Percentiles rank a stretch among this genome's conserved stretches.
Conservation (phyloP, 2,797 vertebrate species). For the Brachymystax lenok region DNA sequence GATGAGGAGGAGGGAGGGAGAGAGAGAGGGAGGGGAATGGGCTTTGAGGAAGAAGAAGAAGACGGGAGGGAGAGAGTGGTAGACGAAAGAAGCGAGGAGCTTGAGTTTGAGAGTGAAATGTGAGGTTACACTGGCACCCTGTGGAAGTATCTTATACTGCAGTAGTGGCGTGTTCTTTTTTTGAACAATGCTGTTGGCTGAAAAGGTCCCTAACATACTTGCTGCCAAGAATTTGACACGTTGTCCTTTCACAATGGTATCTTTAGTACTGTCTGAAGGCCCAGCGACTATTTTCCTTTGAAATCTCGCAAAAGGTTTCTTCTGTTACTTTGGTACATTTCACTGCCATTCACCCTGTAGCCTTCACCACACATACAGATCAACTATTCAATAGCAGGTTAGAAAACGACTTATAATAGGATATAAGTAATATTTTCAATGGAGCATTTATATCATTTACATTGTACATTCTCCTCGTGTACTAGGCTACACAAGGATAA, state of each 20-base stretch:
- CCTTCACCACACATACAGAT: neutral
- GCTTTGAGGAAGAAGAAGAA: neutral
- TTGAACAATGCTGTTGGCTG: neutral
- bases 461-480: slow-evolving; percentile 15
- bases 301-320: neutral
- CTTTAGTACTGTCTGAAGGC: neutral
- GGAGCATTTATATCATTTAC: slow-evolving; percentile 6
- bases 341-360: neutral
- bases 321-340: neutral
- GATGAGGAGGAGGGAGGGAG: neutral
- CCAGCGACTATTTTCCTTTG: neutral
- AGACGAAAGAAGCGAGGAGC: neutral
- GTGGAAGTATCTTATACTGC: slow-evolving; percentile 45
- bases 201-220: neutral
- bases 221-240: neutral
- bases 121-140: slow-evolving; percentile 55
- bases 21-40: slow-evolving; percentile 8
- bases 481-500: neutral
- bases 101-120: slow-evolving; percentile 26
- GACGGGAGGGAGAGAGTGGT: slow-evolving; percentile 17
- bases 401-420: neutral
- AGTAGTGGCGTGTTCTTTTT: neutral
- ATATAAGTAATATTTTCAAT: neutral
- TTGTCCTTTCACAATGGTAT: neutral
- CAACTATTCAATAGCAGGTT: neutral